phyloP scores from a whole-genome alignment of 2,113 vertebrate genomes.

The Octodon degus region DNA sequence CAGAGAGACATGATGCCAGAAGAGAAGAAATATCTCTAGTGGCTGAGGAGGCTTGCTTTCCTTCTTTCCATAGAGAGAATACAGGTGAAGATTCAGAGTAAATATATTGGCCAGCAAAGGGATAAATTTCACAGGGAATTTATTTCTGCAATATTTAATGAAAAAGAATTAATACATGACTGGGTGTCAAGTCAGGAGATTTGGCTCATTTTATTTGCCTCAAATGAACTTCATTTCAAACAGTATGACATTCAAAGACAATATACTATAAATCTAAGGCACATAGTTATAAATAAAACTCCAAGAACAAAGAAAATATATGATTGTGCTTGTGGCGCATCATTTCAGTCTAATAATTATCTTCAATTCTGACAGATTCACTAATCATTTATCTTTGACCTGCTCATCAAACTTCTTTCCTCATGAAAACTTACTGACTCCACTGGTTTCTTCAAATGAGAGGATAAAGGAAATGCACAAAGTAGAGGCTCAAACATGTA shows the following conservation, averaged over 20 bases:
- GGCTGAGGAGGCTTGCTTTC: fast-evolving
- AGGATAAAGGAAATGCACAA: not conserved
- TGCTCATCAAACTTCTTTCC: not conserved
- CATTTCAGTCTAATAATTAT: not conserved
- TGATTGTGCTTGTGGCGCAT: fast-evolving
- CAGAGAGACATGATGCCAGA: not conserved
- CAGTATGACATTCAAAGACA: not conserved
- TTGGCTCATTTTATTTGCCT: not conserved
- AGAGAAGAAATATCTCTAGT: not conserved
- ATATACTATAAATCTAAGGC: not conserved
- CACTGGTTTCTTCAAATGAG: not conserved
- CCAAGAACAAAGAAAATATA: not conserved
- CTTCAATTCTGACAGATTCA: not conserved
- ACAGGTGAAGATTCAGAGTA: not conserved
- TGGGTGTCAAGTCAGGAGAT: not conserved
- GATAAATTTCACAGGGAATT: not conserved
- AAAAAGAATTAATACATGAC: not conserved
- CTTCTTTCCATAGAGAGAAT: not conserved
- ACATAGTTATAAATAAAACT: not conserved
- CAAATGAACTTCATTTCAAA: not conserved
- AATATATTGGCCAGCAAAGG: not conserved
- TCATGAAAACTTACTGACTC: not conserved
- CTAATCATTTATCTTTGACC: not conserved
- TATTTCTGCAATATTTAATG: not conserved
- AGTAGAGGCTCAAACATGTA: not conserved